A percentile compares a stretch with the other conserved stretches of the same genome.
Evolutionary conservation across 2,888 invertebrate genomes (phyloP).

Genomic region (Drosophila lacicola): DNA sequence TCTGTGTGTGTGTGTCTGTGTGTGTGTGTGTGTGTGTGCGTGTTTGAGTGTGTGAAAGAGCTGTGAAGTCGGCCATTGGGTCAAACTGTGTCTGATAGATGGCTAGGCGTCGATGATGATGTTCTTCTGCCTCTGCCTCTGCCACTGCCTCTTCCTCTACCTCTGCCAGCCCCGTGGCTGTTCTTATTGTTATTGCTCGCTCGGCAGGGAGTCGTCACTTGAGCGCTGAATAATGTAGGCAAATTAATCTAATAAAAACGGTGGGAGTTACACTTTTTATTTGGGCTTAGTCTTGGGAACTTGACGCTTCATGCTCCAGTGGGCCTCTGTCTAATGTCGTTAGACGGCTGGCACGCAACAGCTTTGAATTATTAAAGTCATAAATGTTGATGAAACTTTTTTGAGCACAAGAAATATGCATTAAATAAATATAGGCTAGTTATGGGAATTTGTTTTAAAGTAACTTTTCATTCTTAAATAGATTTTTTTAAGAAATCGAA

Average conservation of each 20-base stretch:
- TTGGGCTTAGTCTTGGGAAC: slow-evolving; percentile 46
- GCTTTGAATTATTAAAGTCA: slow-evolving; percentile 59
- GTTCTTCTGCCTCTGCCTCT: slow-evolving; percentile 26
- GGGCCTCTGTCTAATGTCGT: slow-evolving; percentile 15
- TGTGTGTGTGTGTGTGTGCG: slow-evolving; percentile 8
- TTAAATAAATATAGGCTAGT: slow-evolving; percentile 1
- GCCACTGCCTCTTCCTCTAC: slow-evolving; percentile 21
- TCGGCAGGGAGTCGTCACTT: slow-evolving; percentile 63
- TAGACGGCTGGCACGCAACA: slow-evolving; percentile 23
- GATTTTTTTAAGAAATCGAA: not conserved
- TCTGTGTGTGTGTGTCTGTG: slow-evolving; percentile 6
- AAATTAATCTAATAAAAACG: slow-evolving; percentile 76
- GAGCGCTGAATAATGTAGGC: slow-evolving; percentile 69
- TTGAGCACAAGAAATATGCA: not conserved
- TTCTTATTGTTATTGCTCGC: slow-evolving; percentile 26
- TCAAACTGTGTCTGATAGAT: slow-evolving; percentile 77
- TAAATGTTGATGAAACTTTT: slow-evolving; percentile 54
- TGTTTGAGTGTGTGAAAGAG: slow-evolving; percentile 55
- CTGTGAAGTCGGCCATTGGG: slow-evolving; percentile 80
- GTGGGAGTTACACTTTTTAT: slow-evolving; percentile 61
- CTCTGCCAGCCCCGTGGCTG: slow-evolving; percentile 16
- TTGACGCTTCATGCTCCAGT: slow-evolving; percentile 29
- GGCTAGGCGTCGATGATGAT: slow-evolving; percentile 69
- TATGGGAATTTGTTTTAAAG: not conserved
- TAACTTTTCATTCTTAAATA: not conserved